A percentile compares a stretch with the other conserved stretches of the same genome.
These are phyloP conservation scores for Parapsyche elsis DNA, from an alignment of 1,140 invertebrate species.

Conservation along the genomic window DNA sequence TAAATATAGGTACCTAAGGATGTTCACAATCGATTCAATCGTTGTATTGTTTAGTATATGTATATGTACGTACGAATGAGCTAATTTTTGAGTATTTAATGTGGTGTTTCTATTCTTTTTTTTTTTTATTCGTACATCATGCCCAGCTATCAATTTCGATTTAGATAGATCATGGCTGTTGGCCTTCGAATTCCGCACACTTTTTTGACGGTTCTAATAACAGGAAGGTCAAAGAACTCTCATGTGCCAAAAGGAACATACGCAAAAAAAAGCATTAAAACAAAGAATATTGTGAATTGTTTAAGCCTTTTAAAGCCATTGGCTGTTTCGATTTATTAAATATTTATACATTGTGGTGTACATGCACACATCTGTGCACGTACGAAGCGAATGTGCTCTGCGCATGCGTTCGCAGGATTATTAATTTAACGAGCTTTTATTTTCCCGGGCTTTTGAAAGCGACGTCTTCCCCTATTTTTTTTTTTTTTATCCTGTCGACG, in stretches of 20 bases:
- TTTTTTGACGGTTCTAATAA: slow-evolving; percentile 33
- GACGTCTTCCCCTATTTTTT: slow-evolving; percentile 5
- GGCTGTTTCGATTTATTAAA: no score
- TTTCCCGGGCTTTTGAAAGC: slow-evolving; percentile 15
- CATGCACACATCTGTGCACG: not conserved
- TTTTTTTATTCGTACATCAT: slow-evolving; percentile 11
- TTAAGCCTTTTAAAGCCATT: no score
- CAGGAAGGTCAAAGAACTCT: slow-evolving; percentile 32
- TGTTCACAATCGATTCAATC: not conserved
- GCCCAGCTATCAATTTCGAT: slow-evolving; percentile 29
- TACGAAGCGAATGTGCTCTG: not conserved
- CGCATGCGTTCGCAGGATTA: not conserved
- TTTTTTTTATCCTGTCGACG: not conserved
- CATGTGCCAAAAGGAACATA: not conserved
- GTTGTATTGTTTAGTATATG: not conserved
- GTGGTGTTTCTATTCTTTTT: not conserved
- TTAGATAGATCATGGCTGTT: slow-evolving; percentile 33
- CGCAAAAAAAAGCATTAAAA: not conserved
- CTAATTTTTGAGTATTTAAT: slow-evolving; percentile 5
- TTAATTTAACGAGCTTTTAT: slow-evolving; percentile 12
- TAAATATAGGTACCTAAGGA: not conserved
- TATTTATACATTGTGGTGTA: no score
- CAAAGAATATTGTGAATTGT: not conserved
- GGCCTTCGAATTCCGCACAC: slow-evolving; percentile 32
- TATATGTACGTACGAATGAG: slow-evolving; percentile 5